These are phyloP conservation scores for Isichthys henryi DNA, from an alignment of 2,113 vertebrate genomes.

Conservation along the genomic window DNA sequence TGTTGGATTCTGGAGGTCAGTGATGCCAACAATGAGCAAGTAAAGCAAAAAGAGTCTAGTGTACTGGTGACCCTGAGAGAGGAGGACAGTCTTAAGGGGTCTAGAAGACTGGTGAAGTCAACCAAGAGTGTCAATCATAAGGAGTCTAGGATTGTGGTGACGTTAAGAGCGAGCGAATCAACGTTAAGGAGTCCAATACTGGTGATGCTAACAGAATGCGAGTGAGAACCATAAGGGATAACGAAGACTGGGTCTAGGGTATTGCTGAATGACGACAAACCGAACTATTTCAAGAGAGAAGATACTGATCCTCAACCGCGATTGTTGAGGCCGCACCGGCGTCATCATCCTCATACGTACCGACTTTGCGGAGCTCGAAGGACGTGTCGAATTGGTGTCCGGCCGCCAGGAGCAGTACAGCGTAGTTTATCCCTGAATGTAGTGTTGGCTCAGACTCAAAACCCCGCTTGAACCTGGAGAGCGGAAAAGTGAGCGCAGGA, in stretches of 20 bases:
- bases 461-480: slow-evolving; percentile 83
- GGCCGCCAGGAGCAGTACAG: slow-evolving; percentile 86
- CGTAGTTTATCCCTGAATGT: slow-evolving; percentile 97
- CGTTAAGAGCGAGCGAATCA: neutral
- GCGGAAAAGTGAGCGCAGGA: neutral
- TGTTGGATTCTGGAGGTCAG: neutral
- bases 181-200: neutral
- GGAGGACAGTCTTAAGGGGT: neutral
- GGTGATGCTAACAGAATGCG: neutral
- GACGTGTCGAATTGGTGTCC: slow-evolving; percentile 96
- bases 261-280: neutral
- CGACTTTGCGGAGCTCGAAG: slow-evolving; percentile 97
- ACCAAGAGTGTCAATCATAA: neutral
- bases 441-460: slow-evolving; percentile 97
- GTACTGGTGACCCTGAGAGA: neutral
- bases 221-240: neutral
- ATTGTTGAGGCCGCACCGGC: neutral
- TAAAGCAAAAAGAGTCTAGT: neutral
- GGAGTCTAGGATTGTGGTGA: neutral
- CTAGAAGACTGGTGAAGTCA: neutral
- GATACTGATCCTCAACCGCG: neutral
- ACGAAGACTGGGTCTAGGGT: neutral
- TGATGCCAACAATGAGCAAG: neutral
- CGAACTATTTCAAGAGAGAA: neutral
- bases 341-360: slow-evolving; percentile 52